Percentiles rank a stretch among this genome's conserved stretches.
phyloP scores from a whole-genome alignment of 2,888 invertebrate species.

The Eristalis intricaria region DNA sequence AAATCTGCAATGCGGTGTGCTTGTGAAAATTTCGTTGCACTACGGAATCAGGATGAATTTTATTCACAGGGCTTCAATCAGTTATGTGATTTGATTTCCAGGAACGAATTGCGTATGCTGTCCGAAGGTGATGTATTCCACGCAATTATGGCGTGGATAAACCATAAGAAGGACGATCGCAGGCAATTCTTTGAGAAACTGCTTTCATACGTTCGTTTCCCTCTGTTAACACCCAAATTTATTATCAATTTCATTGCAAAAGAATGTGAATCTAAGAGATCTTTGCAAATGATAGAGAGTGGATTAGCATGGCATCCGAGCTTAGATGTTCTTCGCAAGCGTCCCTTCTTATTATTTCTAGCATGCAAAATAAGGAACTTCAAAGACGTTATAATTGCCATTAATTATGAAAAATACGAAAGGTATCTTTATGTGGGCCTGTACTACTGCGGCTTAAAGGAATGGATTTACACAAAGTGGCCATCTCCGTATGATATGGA shows the following conservation, averaged over 20 bases:
- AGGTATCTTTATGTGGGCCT: background rate
- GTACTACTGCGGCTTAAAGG: background rate
- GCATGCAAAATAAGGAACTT: background rate
- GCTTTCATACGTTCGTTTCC: background rate
- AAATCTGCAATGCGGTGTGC: background rate
- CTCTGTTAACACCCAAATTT: background rate
- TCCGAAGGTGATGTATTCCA: conserved; percentile 20
- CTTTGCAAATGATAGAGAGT: too few relatives aligned
- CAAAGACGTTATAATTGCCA: background rate
- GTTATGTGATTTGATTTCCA: conserved; percentile 1
- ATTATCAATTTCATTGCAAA: background rate
- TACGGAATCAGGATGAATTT: background rate
- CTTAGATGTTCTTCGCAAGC: too few relatives aligned
- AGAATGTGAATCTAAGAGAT: background rate
- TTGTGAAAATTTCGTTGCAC: background rate
- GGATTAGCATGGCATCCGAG: background rate
- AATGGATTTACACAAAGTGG: background rate
- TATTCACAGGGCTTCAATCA: background rate
- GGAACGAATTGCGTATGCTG: background rate
- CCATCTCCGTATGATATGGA: background rate
- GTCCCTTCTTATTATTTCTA: too few relatives aligned
- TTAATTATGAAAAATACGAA: background rate
- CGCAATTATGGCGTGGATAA: conserved; percentile 4
- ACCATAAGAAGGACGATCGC: background rate
- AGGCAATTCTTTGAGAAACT: background rate